These are phyloP conservation scores for Montifringilla adamsi DNA, from an alignment of 2,113 vertebrate genomes.

Conservation along the genomic window DNA sequence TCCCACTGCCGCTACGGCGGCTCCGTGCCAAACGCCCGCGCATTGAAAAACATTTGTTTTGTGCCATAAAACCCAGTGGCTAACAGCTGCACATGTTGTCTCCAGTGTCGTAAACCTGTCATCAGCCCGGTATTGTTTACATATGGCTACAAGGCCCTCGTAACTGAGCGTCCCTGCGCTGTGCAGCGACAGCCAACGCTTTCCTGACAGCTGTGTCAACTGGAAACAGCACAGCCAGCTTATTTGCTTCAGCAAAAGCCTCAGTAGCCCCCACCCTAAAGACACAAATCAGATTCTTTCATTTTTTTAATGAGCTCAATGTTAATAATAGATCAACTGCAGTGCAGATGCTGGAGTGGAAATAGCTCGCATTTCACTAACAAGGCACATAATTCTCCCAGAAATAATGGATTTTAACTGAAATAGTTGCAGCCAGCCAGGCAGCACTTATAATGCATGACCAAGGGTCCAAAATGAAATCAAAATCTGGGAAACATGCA, in stretches of 20 bases:
- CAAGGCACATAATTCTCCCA: conserved; percentile 75
- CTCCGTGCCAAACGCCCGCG: conserved; percentile 4
- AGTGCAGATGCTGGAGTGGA: conserved; percentile 75
- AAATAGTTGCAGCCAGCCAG: conserved; percentile 70
- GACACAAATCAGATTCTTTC: conserved; percentile 72
- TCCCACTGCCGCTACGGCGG: neutral
- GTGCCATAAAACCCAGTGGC: conserved; percentile 44
- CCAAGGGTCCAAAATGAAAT: conserved; percentile 74
- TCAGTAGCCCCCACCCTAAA: conserved; percentile 27
- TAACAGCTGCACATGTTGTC: conserved; percentile 73
- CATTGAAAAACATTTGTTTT: conserved; percentile 61
- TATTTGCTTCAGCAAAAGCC: conserved; percentile 62
- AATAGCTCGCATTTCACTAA: conserved; percentile 74
- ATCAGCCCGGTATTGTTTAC: conserved; percentile 70
- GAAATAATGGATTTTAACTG: conserved; percentile 77
- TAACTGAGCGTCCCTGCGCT: conserved; percentile 48
- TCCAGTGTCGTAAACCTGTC: conserved; percentile 76
- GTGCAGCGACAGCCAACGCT: conserved; percentile 36
- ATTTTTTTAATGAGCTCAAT: conserved; percentile 67
- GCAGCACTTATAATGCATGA: conserved; percentile 72
- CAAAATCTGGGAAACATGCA: conserved; percentile 72
- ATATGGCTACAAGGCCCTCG: conserved; percentile 73
- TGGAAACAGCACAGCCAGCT: conserved; percentile 53
- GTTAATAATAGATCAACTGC: conserved; percentile 79
- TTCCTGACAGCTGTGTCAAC: conserved; percentile 75